Conservation (phyloP, 2,797 vertebrate species). For the Coccyzus lansbergi region DNA sequence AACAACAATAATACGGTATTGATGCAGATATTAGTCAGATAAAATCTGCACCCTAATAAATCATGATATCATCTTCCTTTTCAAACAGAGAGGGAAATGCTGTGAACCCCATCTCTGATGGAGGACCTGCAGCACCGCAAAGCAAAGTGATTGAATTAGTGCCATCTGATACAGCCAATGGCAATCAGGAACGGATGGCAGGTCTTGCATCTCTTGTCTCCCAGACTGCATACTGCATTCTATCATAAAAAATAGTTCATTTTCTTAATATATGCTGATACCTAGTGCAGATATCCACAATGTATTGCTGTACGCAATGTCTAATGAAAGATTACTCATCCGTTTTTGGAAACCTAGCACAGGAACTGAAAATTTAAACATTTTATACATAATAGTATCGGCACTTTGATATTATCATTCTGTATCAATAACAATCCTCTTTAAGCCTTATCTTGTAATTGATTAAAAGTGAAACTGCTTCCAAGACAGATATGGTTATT, state of each 20-base stretch:
- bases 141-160: not conserved
- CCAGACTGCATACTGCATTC: not conserved
- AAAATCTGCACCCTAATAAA: not conserved
- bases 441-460: not conserved
- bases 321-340: not conserved
- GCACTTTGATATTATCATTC: not conserved
- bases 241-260: not conserved
- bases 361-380: not conserved
- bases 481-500: constrained; percentile 27
- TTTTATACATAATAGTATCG: not conserved
- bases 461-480: not conserved
- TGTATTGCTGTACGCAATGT: fast-evolving
- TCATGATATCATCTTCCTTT: not conserved
- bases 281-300: not conserved
- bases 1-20: not conserved
- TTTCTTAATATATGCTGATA: not conserved
- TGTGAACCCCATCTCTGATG: not conserved
- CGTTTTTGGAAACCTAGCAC: not conserved
- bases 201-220: not conserved
- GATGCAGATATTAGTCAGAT: not conserved
- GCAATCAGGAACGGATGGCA: not conserved
- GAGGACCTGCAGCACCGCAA: not conserved
- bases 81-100: not conserved
- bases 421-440: not conserved
- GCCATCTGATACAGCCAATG: fast-evolving